Percentiles rank a stretch among this genome's conserved stretches.
These are phyloP conservation scores for Mythimna pallens DNA, from an alignment of 2,888 invertebrate species.

Conservation along the genomic window DNA sequence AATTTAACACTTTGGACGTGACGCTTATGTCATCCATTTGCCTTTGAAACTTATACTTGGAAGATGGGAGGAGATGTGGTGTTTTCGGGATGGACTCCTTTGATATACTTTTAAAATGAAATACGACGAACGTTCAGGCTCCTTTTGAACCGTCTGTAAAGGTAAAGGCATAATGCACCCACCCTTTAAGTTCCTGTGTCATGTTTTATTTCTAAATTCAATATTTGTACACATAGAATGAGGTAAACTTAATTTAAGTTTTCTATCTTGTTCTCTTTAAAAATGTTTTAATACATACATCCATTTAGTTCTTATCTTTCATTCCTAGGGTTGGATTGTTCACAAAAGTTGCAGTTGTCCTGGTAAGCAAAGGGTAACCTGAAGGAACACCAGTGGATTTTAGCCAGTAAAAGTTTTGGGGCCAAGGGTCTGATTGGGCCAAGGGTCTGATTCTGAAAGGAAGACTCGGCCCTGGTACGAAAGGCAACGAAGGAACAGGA, in stretches of 20 bases:
- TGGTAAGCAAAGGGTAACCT: too few relatives aligned
- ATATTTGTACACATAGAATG: background rate
- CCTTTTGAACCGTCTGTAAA: background rate
- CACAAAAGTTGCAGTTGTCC: too few relatives aligned
- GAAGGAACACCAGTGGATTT: too few relatives aligned
- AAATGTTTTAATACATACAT: too few relatives aligned
- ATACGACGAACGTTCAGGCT: background rate
- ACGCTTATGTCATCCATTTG: conserved; percentile 62
- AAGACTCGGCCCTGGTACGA: too few relatives aligned
- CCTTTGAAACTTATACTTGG: conserved; percentile 52
- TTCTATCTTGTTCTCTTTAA: background rate
- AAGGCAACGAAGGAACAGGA: too few relatives aligned
- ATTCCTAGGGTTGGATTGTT: too few relatives aligned
- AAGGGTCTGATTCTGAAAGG: too few relatives aligned
- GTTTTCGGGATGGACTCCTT: conserved; percentile 23
- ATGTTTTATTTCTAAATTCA: background rate
- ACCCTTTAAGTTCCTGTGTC: background rate
- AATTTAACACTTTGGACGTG: conserved; percentile 73
- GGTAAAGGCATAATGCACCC: too few relatives aligned
- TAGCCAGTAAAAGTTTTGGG: too few relatives aligned
- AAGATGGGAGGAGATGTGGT: conserved; percentile 25
- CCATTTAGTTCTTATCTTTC: too few relatives aligned
- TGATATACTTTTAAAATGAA: conserved; percentile 25
- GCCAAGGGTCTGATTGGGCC: too few relatives aligned
- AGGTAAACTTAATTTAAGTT: background rate